Base-by-base conservation (phyloP, 2,113 vertebrate species). In the Alectura lathami region DNA sequence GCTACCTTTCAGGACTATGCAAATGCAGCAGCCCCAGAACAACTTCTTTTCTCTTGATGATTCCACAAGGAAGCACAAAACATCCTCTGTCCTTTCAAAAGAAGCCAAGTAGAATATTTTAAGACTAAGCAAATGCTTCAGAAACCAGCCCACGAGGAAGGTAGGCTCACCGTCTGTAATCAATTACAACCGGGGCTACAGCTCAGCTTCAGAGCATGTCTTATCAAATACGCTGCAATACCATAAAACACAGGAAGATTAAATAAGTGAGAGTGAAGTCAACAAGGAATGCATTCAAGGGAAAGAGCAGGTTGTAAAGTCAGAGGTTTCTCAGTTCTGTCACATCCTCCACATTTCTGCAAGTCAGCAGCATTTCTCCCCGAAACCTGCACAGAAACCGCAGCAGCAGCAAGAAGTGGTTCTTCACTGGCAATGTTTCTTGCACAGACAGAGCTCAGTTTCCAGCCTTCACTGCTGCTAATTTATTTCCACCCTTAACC, bases 1-100 rank as follows among this genome's bases (percentile, higher is more conserved):
- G 86, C 48, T 66, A 89, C 40, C 34, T 92, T 92, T 94, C 78
- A 96, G 63, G 32, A 60, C 53, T 95, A 94, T 95, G 84, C 91
- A 95, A 95, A 96, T 88, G 34, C 27, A 91, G 62, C 64, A 79
- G 83, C 47, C 40, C 27, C 68, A 83, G 15, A 88, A 84, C 45
- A 88, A 93, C 66, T 64, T 34, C 73, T 80, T 89, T 93, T 57
- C 66, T 86, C 70, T 47, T 76, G 67, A 92, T 5, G 8, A 29
- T 51, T 85, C 78, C 59, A 73, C 0, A 2, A 92, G 67, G 91
- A 86, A 93, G 50, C 70, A 89, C 66, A 87, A 92, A 94, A 83
- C 45, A 74, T 68, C 59, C 56, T 85, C 86, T 94, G 53, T 72
- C 6, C 1, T 53, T 89, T 85, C 73, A 62, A 70, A 22, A 57